phyloP scores from a whole-genome alignment of 2,113 vertebrate species.

The Argyrosomus japonicus region DNA sequence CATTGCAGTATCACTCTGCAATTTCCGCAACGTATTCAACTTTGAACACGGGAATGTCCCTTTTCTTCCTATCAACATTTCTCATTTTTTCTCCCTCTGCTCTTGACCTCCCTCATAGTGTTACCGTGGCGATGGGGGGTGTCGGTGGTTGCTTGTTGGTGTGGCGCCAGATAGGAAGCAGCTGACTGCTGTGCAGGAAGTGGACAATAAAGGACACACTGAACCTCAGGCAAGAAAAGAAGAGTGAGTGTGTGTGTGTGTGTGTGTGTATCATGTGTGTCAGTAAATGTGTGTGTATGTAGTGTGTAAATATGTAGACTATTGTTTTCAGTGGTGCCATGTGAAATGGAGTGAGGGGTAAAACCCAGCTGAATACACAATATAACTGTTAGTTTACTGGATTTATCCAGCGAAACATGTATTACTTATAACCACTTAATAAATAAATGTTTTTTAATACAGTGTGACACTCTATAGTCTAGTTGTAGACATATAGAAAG shows the following conservation, averaged over 20 bases:
- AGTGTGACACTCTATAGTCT: not conserved
- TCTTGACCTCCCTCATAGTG: constrained; percentile 40
- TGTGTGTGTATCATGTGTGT: not conserved
- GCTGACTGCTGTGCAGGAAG: constrained; percentile 87
- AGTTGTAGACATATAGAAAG: not conserved
- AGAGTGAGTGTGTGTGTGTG: constrained; percentile 4
- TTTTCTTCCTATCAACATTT: constrained; percentile 31
- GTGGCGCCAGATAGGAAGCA: constrained; percentile 86
- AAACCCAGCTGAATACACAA: not conserved
- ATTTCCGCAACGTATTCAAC: constrained; percentile 3
- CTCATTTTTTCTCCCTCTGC: constrained; percentile 27
- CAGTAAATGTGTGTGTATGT: constrained; percentile 8
- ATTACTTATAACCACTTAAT: not conserved
- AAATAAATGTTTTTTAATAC: not conserved
- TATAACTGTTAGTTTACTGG: not conserved
- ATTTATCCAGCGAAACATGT: not conserved
- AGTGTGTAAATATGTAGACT: constrained; percentile 18
- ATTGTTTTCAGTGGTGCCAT: constrained; percentile 66
- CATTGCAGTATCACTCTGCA: constrained; percentile 28
- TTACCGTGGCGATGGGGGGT: constrained; percentile 21
- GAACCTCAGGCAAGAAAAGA: constrained; percentile 45
- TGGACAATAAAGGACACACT: constrained; percentile 69
- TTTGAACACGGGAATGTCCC: constrained; percentile 44
- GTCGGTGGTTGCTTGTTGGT: constrained; percentile 80
- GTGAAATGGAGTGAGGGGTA: constrained; percentile 7